Evolutionary conservation across 2,113 vertebrate species (phyloP).

Genomic region (Epinephelus lanceolatus): DNA sequence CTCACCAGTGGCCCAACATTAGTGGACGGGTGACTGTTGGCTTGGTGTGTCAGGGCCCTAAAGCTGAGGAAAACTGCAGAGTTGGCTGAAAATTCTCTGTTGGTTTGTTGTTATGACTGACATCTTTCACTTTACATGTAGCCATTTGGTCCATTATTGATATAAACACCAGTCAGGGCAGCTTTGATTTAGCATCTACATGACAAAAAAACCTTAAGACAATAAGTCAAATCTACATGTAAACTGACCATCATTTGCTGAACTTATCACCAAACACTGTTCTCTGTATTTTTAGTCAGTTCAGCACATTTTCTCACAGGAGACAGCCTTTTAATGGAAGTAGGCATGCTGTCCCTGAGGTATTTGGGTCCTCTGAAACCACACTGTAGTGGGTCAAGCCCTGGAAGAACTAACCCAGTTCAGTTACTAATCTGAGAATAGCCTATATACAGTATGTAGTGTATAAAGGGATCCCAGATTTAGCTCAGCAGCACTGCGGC

Average conservation of each 20-base stretch:
- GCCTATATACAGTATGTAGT: slow-evolving; percentile 53
- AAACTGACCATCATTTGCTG: background rate
- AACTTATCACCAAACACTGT: background rate
- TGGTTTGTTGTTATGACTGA: background rate
- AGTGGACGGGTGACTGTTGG: too few relatives aligned
- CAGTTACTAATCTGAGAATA: slow-evolving; percentile 77
- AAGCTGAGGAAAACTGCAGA: background rate
- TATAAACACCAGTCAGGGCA: background rate
- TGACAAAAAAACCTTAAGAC: background rate
- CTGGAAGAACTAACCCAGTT: slow-evolving; percentile 82
- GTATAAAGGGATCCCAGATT: slow-evolving; percentile 59
- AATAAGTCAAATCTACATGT: too few relatives aligned
- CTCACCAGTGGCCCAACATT: too few relatives aligned
- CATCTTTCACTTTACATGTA: background rate
- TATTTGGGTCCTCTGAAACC: slow-evolving; percentile 44
- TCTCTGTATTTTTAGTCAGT: slow-evolving; percentile 29
- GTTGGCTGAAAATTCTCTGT: background rate
- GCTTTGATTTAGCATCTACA: background rate
- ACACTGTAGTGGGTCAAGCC: slow-evolving; percentile 65
- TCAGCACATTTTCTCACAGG: slow-evolving; percentile 48
- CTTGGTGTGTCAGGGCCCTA: too few relatives aligned
- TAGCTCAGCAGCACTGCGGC: slow-evolving; percentile 55
- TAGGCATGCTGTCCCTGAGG: slow-evolving; percentile 62
- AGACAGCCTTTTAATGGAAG: slow-evolving; percentile 51
- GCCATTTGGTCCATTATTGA: background rate